Evolutionary conservation across 2,113 vertebrate species (phyloP).

Genomic region (Urocolius indicus): DNA sequence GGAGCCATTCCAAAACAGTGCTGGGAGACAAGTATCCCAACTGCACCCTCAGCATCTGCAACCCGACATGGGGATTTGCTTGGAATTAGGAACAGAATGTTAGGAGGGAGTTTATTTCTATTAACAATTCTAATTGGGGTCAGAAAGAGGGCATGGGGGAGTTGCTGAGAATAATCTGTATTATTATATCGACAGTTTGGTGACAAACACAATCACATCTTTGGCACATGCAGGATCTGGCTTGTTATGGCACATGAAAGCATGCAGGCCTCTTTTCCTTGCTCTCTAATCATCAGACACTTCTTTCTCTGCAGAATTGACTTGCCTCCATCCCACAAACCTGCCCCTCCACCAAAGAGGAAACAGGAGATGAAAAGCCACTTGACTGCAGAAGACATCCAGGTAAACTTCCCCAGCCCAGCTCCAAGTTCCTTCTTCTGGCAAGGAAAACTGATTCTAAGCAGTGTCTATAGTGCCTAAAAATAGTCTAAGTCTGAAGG

Average conservation of each 20-base stretch:
- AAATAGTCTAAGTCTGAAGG: background rate
- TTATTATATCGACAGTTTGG: background rate
- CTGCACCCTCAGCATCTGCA: background rate
- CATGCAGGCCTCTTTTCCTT: background rate
- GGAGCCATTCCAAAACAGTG: background rate
- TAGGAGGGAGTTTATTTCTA: background rate
- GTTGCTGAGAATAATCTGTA: background rate
- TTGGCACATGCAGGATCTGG: background rate
- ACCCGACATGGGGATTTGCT: background rate
- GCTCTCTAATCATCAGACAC: background rate
- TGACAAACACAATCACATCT: background rate
- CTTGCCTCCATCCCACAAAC: conserved; percentile 86
- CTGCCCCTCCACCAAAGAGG: conserved; percentile 84
- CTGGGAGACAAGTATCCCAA: background rate
- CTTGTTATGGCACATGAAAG: background rate
- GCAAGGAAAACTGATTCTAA: background rate
- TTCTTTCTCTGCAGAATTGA: conserved; percentile 82
- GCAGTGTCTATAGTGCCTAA: accelerated
- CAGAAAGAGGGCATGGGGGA: background rate
- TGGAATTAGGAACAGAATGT: background rate
- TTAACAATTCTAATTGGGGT: background rate
- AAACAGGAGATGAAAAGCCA: conserved; percentile 86
- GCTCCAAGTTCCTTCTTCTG: background rate
- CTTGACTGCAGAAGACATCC: conserved; percentile 88
- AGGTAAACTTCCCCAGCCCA: conserved; percentile 74